Conservation (phyloP, 2,888 invertebrate genomes). For the Zaprionus lineosus region DNA sequence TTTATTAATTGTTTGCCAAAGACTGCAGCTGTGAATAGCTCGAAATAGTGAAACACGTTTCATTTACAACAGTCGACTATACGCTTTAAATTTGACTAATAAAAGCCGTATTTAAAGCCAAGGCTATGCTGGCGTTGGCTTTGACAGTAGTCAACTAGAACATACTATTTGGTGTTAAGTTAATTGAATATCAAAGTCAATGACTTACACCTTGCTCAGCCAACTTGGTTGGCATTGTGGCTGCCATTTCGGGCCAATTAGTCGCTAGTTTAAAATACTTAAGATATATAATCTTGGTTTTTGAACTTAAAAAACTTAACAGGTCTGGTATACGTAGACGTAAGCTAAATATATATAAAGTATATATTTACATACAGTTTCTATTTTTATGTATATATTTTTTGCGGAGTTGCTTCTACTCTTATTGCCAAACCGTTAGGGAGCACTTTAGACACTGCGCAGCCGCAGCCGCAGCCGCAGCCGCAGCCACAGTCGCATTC, state of each 20-base stretch:
- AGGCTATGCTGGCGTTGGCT: constrained; percentile 62
- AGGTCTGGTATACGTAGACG: constrained; percentile 38
- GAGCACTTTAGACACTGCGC: constrained; percentile 42
- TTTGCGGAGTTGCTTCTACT: constrained; percentile 30
- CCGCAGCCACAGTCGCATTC: constrained; percentile 4
- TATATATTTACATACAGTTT: not conserved
- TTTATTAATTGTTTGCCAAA: constrained; percentile 67
- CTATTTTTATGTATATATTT: not conserved
- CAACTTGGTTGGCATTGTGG: constrained; percentile 67
- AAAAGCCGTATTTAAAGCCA: constrained; percentile 72
- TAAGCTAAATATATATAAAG: constrained; percentile 16
- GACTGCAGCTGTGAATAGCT: constrained; percentile 42
- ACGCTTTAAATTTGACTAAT: constrained; percentile 75
- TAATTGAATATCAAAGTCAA: constrained; percentile 79
- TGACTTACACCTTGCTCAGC: constrained; percentile 72
- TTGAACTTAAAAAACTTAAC: constrained; percentile 55
- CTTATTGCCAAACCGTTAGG: constrained; percentile 59
- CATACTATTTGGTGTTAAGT: constrained; percentile 61
- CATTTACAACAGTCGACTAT: constrained; percentile 49
- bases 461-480: constrained; percentile 8
- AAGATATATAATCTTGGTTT: constrained; percentile 60
- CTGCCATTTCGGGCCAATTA: constrained; percentile 75
- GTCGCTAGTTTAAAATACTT: constrained; percentile 23
- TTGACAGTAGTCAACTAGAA: constrained; percentile 77
- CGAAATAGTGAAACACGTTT: constrained; percentile 60